Percentiles rank a stretch among this genome's conserved stretches.
phyloP scores from a whole-genome alignment of 2,113 vertebrate species.

The Istiophorus platypterus region DNA sequence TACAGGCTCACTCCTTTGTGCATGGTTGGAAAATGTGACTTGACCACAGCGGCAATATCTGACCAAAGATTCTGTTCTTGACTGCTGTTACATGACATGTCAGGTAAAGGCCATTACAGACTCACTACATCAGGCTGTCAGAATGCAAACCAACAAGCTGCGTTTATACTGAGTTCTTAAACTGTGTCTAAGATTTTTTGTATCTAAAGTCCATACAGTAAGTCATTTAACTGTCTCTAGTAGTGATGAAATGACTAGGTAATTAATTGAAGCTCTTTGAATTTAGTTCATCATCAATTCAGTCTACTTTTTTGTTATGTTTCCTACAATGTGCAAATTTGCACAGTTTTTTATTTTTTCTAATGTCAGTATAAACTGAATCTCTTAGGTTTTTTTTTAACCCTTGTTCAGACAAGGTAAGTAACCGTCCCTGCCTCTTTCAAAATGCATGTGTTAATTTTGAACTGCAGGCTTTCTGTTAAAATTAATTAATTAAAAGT shows the following conservation, averaged over 20 bases:
- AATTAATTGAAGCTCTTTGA: neutral
- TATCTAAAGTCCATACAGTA: too few relatives aligned
- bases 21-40: slow-evolving; percentile 64
- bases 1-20: slow-evolving; percentile 30
- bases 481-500: too few relatives aligned
- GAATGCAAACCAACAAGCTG: neutral
- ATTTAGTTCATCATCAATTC: neutral
- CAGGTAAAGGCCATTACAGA: neutral
- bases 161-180: neutral
- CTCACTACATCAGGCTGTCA: neutral
- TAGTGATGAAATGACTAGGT: neutral
- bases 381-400: too few relatives aligned
- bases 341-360: too few relatives aligned
- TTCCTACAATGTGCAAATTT: too few relatives aligned
- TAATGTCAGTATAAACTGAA: too few relatives aligned
- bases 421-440: neutral
- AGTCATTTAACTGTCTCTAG: neutral
- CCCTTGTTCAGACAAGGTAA: too few relatives aligned
- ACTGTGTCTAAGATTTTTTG: too few relatives aligned
- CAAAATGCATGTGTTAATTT: too few relatives aligned
- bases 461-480: too few relatives aligned
- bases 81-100: slow-evolving; percentile 1
- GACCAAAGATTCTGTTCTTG: slow-evolving; percentile 46
- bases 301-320: neutral
- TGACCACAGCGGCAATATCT: neutral